These are phyloP conservation scores for Triplophysa siluroides DNA, from an alignment of 2,113 vertebrate genomes.

Conservation along the genomic window DNA sequence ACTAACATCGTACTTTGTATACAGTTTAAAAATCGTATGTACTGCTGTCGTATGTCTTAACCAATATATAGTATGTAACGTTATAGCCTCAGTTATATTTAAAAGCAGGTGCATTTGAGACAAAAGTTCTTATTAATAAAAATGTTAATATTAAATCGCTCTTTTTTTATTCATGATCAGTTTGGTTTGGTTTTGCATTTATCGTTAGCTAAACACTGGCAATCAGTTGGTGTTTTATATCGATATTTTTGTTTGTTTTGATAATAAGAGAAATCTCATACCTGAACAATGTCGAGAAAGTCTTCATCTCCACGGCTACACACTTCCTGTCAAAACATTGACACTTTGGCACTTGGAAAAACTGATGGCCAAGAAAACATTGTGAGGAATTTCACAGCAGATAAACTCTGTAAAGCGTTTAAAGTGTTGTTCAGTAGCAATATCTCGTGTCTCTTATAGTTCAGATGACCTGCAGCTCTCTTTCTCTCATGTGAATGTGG, in stretches of 20 bases:
- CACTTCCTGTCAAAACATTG: slow-evolving; percentile 22
- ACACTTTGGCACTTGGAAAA: not conserved
- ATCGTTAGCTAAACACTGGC: too few species aligned
- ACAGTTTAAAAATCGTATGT: too few species aligned
- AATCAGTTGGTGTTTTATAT: too few species aligned
- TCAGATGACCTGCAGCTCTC: not conserved
- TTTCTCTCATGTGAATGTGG: not conserved
- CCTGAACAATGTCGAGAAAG: slow-evolving; percentile 3
- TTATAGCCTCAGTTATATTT: too few species aligned
- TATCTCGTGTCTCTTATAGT: not conserved
- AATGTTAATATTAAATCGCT: too few species aligned
- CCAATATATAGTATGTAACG: too few species aligned
- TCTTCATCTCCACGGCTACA: not conserved
- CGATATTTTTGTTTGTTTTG: not conserved
- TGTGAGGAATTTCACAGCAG: not conserved
- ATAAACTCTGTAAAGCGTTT: not conserved
- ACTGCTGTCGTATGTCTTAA: too few species aligned
- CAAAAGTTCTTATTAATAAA: too few species aligned
- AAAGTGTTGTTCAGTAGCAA: not conserved
- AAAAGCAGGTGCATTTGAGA: too few species aligned
- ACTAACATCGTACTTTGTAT: too few species aligned
- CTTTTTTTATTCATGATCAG: too few species aligned
- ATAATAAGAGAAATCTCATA: not conserved
- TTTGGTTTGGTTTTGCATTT: too few species aligned
- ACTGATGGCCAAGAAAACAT: not conserved